Percentiles rank a stretch among this genome's conserved stretches.
phyloP scores from a whole-genome alignment of 2,113 vertebrate genomes.

The Psilopogon haemacephalus region DNA sequence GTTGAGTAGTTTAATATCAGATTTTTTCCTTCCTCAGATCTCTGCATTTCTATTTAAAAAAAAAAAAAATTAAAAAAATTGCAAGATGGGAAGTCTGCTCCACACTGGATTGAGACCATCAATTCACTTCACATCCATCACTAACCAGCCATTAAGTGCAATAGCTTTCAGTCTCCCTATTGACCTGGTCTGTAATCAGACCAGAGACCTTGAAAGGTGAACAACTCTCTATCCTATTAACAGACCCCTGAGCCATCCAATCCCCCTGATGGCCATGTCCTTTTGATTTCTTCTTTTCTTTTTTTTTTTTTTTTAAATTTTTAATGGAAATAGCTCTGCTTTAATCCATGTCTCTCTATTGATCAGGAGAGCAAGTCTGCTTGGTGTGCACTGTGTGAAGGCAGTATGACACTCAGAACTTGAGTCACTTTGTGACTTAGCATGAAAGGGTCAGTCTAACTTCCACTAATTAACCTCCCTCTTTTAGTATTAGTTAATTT shows the following conservation, averaged over 20 bases:
- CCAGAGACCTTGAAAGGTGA: constrained; percentile 28
- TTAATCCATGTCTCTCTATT: not conserved
- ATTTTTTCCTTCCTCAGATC: not conserved
- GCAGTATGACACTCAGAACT: not conserved
- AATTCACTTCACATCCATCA: constrained; percentile 41
- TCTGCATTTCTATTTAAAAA: not conserved
- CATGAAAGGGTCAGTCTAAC: not conserved
- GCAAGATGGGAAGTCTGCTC: not conserved
- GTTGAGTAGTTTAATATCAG: not conserved
- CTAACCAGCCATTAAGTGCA: constrained; percentile 28
- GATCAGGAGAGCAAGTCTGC: not conserved
- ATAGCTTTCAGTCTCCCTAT: constrained; percentile 30
- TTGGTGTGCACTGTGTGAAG: not conserved
- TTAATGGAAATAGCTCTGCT: constrained; percentile 5
- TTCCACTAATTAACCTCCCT: not conserved
- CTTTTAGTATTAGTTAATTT: not conserved
- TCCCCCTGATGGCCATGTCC: not conserved
- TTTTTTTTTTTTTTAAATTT: not conserved
- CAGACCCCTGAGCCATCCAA: not conserved
- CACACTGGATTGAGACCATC: constrained; percentile 9
- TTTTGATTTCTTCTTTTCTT: not conserved
- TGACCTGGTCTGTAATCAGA: constrained; percentile 43
- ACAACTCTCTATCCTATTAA: not conserved
- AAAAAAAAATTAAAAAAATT: not conserved
- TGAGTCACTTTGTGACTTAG: not conserved